A percentile compares a stretch with the other conserved stretches of the same genome.
These are phyloP conservation scores for Apogon talboti DNA, from an alignment of 2,797 vertebrate species.

Conservation along the genomic window DNA sequence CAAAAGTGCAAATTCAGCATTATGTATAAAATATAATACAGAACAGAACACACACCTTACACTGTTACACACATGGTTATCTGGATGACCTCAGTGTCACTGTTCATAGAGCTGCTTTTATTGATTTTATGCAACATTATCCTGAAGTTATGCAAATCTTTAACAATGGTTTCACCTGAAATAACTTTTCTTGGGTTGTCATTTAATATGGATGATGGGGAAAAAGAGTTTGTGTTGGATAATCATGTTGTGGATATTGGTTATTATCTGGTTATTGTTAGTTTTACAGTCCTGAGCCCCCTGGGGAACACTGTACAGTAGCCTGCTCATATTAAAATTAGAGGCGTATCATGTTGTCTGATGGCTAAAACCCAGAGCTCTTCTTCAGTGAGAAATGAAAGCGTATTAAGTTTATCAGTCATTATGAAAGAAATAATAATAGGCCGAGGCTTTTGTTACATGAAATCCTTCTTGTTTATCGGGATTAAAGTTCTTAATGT, in stretches of 20 bases:
- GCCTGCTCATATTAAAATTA: too few species aligned
- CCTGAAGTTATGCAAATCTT: neutral
- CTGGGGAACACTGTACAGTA: constrained; percentile 5
- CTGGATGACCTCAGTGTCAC: neutral
- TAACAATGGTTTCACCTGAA: constrained; percentile 3
- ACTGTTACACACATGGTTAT: too few species aligned
- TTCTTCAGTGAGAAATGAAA: neutral
- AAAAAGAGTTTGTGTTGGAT: constrained; percentile 9
- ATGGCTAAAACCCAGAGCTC: neutral
- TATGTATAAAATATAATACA: too few species aligned
- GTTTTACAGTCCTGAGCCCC: constrained; percentile 1
- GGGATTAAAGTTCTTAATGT: neutral
- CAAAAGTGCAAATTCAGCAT: too few species aligned
- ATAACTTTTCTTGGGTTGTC: neutral
- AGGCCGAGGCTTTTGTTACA: fast-evolving
- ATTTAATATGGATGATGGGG: constrained; percentile 3
- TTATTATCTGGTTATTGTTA: constrained; percentile 39
- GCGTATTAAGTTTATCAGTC: neutral
- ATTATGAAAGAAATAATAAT: neutral
- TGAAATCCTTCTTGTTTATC: neutral
- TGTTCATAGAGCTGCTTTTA: neutral
- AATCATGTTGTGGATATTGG: neutral
- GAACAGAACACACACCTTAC: too few species aligned
- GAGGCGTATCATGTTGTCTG: neutral
- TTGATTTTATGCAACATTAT: constrained; percentile 6